Base-by-base conservation (phyloP, 2,888 invertebrate species). In the Nipponacmea schrenckii region DNA sequence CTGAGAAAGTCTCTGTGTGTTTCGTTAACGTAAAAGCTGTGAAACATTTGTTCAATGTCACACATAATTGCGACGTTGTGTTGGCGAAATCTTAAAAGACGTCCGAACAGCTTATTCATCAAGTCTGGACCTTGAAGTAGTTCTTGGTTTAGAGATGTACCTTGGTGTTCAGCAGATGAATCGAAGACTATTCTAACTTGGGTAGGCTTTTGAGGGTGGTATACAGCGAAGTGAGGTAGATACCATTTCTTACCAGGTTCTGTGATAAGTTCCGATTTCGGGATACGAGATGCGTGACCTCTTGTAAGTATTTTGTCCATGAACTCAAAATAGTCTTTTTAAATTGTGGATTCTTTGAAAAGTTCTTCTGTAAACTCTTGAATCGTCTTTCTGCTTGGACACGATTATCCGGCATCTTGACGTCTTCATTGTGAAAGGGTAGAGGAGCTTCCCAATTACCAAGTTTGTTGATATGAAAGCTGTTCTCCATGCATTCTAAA, bases 1-100 rank as follows among this genome's bases (percentile, higher is more conserved):
- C 69, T 45, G 17, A 73, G 46, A 46, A 50, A 73, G 65, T 71
- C 65, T 66, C 67, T 50, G 27, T 73, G 71, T 4, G n/a, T 24
- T 39, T 56, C 24, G 2, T 56, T 24, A 1, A 56, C 56, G 12
- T 20, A 24, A n/a, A 56, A 56, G 24, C 56, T 56, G 56, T 56
- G 45, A 46, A 74, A 74, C 74, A 74, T 74, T 44, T 73, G 72
- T 62, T 73, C 27, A 12, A 72, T 73, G 50, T 73, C 73, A 2
- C 39, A 45, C 26, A 63, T 67, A 5, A 74, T 20, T 50, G 72
- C 74, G 62, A 74, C 48, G 1, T 12, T 14, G 39, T 74, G 56
- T 44, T 69, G 45, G 15, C 74, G 46, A 67, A 74, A 74, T 44
- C 74, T 62, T 14, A 65, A 7, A 2, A 74, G 39, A n/a, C 68